Conservation (phyloP, 2,113 vertebrate genomes). For the Morone saxatilis region DNA sequence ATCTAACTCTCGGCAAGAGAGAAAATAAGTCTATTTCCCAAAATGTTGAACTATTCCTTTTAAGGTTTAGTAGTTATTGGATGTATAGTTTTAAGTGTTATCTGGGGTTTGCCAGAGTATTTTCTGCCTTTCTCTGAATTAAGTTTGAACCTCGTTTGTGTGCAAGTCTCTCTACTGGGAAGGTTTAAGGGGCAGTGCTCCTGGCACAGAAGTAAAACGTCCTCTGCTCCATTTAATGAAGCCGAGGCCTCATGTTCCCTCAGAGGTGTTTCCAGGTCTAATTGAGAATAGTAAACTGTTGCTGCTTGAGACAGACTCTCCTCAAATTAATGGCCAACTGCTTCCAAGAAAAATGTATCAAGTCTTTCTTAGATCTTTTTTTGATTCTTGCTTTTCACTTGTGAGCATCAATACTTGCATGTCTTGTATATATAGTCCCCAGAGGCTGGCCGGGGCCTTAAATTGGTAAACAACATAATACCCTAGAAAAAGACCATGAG, state of each 20-base stretch:
- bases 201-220: constrained; percentile 56
- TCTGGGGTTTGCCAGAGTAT: constrained; percentile 29
- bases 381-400: constrained; percentile 4
- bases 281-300: constrained; percentile 67
- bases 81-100: constrained; percentile 12
- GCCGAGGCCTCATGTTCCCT: constrained; percentile 55
- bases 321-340: constrained; percentile 48
- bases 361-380: constrained; percentile 48
- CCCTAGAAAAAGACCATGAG: constrained; percentile 52
- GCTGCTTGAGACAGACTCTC: constrained; percentile 35
- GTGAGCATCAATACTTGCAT: constrained; percentile 37
- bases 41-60: neutral
- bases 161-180: constrained; percentile 48
- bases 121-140: constrained; percentile 48
- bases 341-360: constrained; percentile 31
- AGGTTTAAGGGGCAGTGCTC: constrained; percentile 62
- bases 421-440: constrained; percentile 45
- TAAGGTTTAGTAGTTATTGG: constrained; percentile 8
- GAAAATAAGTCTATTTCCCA: neutral
- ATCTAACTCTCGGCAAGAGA: neutral
- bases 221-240: constrained; percentile 75
- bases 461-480: constrained; percentile 67
- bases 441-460: constrained; percentile 13
- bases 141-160: constrained; percentile 38
- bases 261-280: constrained; percentile 64